Conservation (phyloP, 2,797 vertebrate genomes). For the Pipistrellus kuhlii region DNA sequence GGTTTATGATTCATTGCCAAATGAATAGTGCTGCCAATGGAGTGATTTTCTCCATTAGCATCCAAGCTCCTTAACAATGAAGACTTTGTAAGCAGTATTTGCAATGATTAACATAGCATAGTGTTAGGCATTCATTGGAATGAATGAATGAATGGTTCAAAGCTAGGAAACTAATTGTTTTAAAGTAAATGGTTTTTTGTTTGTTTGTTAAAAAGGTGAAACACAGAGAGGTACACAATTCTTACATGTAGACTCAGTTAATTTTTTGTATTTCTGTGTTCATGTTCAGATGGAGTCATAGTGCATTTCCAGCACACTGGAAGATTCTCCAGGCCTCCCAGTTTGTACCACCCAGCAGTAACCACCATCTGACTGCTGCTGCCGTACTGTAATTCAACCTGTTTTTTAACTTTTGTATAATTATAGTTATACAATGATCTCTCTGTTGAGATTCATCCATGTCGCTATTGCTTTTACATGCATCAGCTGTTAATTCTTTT, state of each 20-base stretch:
- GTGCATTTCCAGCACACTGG: background rate
- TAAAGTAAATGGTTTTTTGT: background rate
- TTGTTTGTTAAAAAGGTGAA: background rate
- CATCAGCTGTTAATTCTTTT: background rate
- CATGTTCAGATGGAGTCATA: background rate
- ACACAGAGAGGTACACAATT: background rate
- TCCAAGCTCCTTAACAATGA: background rate
- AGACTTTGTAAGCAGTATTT: background rate
- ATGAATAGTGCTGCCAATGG: background rate
- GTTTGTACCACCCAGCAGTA: background rate
- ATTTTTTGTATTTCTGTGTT: background rate
- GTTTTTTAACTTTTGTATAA: background rate
- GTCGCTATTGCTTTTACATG: background rate
- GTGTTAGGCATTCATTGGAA: background rate
- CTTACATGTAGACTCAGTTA: background rate
- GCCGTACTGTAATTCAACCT: background rate
- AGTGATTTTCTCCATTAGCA: background rate
- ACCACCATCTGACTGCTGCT: background rate
- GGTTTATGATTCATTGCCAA: background rate
- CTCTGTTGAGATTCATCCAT: background rate
- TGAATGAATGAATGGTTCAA: background rate
- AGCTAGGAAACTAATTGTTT: background rate
- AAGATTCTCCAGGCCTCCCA: background rate
- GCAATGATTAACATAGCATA: background rate
- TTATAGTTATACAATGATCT: background rate